A percentile compares a stretch with the other conserved stretches of the same genome.
Conservation (phyloP, 2,113 vertebrate species). For the Zapus hudsonius region DNA sequence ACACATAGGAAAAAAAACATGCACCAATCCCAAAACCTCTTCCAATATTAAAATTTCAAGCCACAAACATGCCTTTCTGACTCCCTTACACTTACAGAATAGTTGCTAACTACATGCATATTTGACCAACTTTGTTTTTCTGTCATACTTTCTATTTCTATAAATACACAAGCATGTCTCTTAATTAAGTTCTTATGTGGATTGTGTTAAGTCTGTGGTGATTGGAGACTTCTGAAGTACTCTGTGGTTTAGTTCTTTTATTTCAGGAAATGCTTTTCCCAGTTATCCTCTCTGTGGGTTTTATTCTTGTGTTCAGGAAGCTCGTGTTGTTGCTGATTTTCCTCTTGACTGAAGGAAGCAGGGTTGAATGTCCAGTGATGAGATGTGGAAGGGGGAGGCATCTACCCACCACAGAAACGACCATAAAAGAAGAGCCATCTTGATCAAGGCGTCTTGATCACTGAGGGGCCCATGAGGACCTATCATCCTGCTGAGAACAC, state of each 20-base stretch:
- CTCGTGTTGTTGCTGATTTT: slow-evolving; percentile 44
- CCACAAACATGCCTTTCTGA: neutral
- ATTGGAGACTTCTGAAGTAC: slow-evolving; percentile 52
- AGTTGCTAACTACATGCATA: slow-evolving; percentile 32
- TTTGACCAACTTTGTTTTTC: slow-evolving; percentile 41
- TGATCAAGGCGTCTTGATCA: no score
- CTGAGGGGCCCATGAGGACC: neutral
- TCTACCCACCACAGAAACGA: neutral
- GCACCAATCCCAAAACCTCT: neutral
- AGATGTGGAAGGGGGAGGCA: neutral
- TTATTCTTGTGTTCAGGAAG: slow-evolving; percentile 13
- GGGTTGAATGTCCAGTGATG: neutral
- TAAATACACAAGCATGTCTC: slow-evolving; percentile 60
- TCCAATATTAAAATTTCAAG: neutral
- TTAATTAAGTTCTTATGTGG: slow-evolving; percentile 59
- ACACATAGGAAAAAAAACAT: neutral
- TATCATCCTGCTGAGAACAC: neutral
- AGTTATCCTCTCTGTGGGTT: slow-evolving; percentile 61
- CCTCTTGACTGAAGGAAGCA: neutral
- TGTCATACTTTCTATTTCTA: slow-evolving; percentile 62
- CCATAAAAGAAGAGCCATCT: neutral
- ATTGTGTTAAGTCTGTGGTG: slow-evolving; percentile 43
- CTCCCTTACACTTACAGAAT: slow-evolving; percentile 21
- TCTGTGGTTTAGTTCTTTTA: slow-evolving; percentile 75
- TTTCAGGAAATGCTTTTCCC: slow-evolving; percentile 72